Conservation (phyloP, 2,888 invertebrate species). For the Tetrapedia diversipes region DNA sequence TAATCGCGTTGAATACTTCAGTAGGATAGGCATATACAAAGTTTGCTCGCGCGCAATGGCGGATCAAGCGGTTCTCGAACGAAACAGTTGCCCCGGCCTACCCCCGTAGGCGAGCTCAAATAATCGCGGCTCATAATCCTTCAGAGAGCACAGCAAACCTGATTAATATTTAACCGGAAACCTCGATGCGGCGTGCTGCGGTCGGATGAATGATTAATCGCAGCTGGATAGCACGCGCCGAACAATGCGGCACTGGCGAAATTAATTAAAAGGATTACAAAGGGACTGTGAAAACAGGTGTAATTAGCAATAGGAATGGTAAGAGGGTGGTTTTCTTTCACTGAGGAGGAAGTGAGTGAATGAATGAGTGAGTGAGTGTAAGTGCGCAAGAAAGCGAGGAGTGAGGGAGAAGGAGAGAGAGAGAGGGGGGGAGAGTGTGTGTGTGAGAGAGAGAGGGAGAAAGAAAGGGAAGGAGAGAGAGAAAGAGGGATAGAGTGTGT, state of each 20-base stretch:
- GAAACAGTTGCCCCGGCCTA: background rate
- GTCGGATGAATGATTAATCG: slow-evolving; percentile 54
- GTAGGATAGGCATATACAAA: background rate
- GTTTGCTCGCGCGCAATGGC: background rate
- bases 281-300: slow-evolving; percentile 39
- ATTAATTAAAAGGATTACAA: slow-evolving; percentile 48
- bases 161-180: slow-evolving; percentile 52
- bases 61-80: background rate
- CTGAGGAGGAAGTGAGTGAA: too few relatives aligned
- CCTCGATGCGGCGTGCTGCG: slow-evolving; percentile 24
- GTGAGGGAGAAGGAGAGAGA: too few relatives aligned
- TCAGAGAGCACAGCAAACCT: slow-evolving; percentile 10
- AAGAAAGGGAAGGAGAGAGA: too few relatives aligned
- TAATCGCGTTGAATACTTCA: background rate
- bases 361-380: too few relatives aligned
- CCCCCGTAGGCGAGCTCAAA: background rate
- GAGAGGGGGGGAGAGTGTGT: too few relatives aligned
- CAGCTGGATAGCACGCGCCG: slow-evolving; percentile 12
- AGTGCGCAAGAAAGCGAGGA: too few relatives aligned
- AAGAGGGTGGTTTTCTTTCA: background rate
- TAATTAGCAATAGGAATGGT: slow-evolving; percentile 36
- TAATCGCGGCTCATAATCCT: slow-evolving; percentile 35
- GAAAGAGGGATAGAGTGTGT: too few relatives aligned
- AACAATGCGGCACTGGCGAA: slow-evolving; percentile 40
- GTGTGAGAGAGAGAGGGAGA: too few relatives aligned